Evolutionary conservation across 2,797 vertebrate species (phyloP), one percentile per base, ranked within the genome.

Genomic region (Numenius phaeopus): DNA sequence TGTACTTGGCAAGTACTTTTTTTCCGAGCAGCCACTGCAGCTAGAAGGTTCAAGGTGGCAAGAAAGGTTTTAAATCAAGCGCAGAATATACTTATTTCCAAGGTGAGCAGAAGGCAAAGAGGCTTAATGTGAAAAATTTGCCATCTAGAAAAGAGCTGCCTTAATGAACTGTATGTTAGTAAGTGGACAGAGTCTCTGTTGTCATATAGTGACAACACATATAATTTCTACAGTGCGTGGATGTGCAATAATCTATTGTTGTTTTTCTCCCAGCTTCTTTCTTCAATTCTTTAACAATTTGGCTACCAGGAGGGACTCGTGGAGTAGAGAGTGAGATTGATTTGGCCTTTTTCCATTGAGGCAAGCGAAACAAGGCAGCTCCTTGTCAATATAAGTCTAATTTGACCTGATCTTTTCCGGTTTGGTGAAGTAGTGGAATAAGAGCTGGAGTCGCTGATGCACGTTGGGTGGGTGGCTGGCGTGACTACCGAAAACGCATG

Each of bases 271-370:
- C 11, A 54, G 14, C 81, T 85, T 73, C 47, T 82, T 89, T 44
- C 57, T 90, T 84, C 40, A 67, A 0, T 88, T 83, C 46, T 64
- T 79, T 67, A 69, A 66, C 44, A 54, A 7, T 77, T 70, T 57
- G 32, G 29, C 40, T 79, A 20, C 50, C 42, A 14, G 44, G 61
- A 85, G 30, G 39, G 8, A 24, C 47, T 49, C 0, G 0, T 18
- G 34, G 64, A 24, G 92, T 71, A 61, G 18, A 82, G 16, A 87
- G 7, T 66, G 64, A 44, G 61, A 77, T 32, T 22, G 54, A 78
- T 78, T 44, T 90, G 65, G 71, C 49, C 61, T 89, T 94, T 80
- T 75, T 76, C 65, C 34, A 58, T 26, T 34, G 40, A 91, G 42
- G 24, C 9, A 2, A 32, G 39, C 49, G 72, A 71, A 91, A 69